Percentiles rank a stretch among this genome's conserved stretches.
Evolutionary conservation across 2,113 vertebrate genomes (phyloP).

Genomic region (Paradisaea rubra): DNA sequence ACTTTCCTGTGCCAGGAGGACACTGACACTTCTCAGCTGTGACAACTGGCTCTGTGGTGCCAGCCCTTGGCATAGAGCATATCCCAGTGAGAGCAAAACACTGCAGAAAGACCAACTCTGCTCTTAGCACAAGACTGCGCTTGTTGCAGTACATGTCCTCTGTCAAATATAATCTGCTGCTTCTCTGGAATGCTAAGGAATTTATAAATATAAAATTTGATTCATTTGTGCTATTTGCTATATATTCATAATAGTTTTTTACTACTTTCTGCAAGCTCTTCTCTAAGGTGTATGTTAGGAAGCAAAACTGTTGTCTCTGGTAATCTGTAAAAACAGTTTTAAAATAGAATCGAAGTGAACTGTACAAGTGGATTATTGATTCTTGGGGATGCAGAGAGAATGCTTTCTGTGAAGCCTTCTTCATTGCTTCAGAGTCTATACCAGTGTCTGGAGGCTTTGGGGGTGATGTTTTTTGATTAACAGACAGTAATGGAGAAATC

Average conservation of each 20-base stretch:
- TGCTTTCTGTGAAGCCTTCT: neutral
- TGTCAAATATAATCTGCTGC: neutral
- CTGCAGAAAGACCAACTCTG: neutral
- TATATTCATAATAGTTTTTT: neutral
- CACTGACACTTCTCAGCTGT: neutral
- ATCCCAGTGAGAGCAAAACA: neutral
- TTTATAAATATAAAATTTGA: neutral
- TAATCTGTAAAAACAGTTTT: constrained; percentile 17
- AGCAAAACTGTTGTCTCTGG: neutral
- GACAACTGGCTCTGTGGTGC: neutral
- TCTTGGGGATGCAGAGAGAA: neutral
- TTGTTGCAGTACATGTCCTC: neutral
- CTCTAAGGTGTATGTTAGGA: neutral
- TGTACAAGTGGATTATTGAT: neutral
- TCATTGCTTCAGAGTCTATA: neutral
- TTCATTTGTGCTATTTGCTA: neutral
- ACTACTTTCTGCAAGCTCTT: neutral
- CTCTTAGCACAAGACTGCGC: neutral
- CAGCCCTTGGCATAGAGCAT: neutral
- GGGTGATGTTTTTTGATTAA: neutral
- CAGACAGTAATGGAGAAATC: neutral
- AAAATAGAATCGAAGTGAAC: neutral
- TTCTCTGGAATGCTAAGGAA: neutral
- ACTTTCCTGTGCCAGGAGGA: neutral
- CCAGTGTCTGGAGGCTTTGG: neutral